Evolutionary conservation across 1,140 invertebrate species (phyloP).

Genomic region (Temnothorax curvispinosus): DNA sequence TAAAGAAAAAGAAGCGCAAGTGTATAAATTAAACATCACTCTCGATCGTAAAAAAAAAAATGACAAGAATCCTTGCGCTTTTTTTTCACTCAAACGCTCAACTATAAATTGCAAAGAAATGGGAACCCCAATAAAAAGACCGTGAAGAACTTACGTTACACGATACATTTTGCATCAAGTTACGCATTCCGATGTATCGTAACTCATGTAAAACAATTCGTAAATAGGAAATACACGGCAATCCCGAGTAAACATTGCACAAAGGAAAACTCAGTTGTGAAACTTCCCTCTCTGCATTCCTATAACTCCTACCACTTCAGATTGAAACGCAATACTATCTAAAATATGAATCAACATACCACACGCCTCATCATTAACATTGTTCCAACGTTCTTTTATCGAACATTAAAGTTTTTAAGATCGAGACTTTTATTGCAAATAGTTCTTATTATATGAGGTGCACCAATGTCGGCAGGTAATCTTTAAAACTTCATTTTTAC

Average conservation of each 20-base stretch:
- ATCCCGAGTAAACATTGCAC: slow-evolving; percentile 34
- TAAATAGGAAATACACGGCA: slow-evolving; percentile 21
- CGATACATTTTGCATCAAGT: neutral
- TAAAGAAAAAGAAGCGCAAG: neutral
- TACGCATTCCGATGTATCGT: neutral
- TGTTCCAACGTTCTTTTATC: neutral
- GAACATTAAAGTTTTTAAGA: neutral
- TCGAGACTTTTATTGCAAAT: neutral
- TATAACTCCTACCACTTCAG: slow-evolving; percentile 8
- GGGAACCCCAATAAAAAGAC: neutral
- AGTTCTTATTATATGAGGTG: slow-evolving; percentile 23
- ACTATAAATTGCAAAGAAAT: neutral
- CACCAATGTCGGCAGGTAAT: neutral
- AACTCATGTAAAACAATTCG: slow-evolving; percentile 21
- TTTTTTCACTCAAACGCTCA: neutral
- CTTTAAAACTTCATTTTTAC: slow-evolving; percentile 38
- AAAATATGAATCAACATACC: slow-evolving; percentile 18
- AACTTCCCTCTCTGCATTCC: slow-evolving; percentile 13
- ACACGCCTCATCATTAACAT: neutral
- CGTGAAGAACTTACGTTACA: neutral
- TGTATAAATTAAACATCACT: slow-evolving; percentile 4
- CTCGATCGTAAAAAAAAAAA: neutral
- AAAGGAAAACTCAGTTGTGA: slow-evolving; percentile 17
- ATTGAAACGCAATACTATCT: slow-evolving; percentile 19
- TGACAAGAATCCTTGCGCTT: neutral